Evolutionary conservation across 2,797 vertebrate species (phyloP), one percentile per base, ranked within the genome.

Genomic region (Sebastes cheni): DNA sequence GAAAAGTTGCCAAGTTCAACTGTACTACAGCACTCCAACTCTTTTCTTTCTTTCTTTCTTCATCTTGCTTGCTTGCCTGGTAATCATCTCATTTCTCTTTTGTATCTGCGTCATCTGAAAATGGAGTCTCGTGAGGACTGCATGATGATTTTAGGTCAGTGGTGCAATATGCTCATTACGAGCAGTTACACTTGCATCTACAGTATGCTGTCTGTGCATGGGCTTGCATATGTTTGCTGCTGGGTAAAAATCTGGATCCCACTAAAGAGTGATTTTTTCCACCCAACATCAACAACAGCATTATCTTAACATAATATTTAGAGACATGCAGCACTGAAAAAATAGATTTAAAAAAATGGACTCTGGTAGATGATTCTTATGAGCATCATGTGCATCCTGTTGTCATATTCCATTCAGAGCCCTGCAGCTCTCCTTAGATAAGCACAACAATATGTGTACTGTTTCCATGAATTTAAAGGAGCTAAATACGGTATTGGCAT

Each of bases 51-150:
- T 11, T 20, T 30, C 30, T 30, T 20, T 39, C 32, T n/a, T 18
- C 20, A 5, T 2, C 62, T 36, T 5, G 8, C 59, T 36, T 4
- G 8, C 59, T 32, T 8, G 29, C 25, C 62, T 64, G 18, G 46
- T 59, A 59, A 34, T 81, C 23, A 13, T 55, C 66, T 71, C 1
- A 39, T 18, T 72, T 58, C 10, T 60, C n/a, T 52, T 64, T 46
- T 64, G n/a, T 25, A 78, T 72, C 55, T 66, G 59, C 16, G 3
- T 79, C 81, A 84, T 84, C 75, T 67, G 36, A 62, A 79, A 81
- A 76, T 22, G 16, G 50, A 54, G 39, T 77, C 83, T 69, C 50
- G 0, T 32, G 67, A 58, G 82, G 46, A 12, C 23, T 70, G 32
- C 11, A 1, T 70, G 70, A 65, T 80, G 59, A 66, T 79, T 80